Base-by-base conservation (phyloP, 2,888 invertebrate species). In the Drosophila mimica region DNA sequence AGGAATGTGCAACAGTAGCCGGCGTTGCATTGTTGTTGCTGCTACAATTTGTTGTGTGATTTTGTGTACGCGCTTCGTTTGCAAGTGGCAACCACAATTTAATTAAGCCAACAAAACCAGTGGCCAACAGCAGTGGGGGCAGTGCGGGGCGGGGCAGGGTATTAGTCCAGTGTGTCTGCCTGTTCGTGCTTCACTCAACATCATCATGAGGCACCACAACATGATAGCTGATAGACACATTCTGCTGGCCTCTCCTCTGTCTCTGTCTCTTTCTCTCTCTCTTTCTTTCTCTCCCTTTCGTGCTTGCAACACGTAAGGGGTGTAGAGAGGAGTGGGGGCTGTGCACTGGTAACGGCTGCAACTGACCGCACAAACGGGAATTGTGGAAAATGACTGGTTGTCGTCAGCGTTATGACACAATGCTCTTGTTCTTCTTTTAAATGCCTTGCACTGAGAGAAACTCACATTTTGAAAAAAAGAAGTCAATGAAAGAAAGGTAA, bases 11-110 rank as follows among this genome's bases (percentile, higher is more conserved):
- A 69, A 79, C 78, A 72, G 52, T 63, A 43, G 63, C 63, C 62
- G 46, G 57, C 51, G 30, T n/a, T 64, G 72, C 70, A 61, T 56
- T 72, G 53, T 46, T 59, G 48, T 28, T 48, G 43, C 46, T 25
- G 63, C 70, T 76, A 68, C 74, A 61, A 62, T 54, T 62, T 66
- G 69, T 60, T 71, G 74, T 77, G 83, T 81, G 87, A 89, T 89
- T 87, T 87, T 89, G 87, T 87, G 91, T 87, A 90, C 85, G 88
- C 87, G 91, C 87, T 78, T 79, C 89, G 85, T 76, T 90, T 89
- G 89, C 87, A 89, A 89, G 73, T 79, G 82, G 85, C 84, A 87
- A 87, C 87, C 87, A 71, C 87, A 87, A 87, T 87, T 87, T 87
- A 87, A 87, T 87, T 87, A 87, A 87, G 91, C 87, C 91, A 90